Base-by-base conservation (phyloP, 2,113 vertebrate genomes). In the Pteronura brasiliensis region DNA sequence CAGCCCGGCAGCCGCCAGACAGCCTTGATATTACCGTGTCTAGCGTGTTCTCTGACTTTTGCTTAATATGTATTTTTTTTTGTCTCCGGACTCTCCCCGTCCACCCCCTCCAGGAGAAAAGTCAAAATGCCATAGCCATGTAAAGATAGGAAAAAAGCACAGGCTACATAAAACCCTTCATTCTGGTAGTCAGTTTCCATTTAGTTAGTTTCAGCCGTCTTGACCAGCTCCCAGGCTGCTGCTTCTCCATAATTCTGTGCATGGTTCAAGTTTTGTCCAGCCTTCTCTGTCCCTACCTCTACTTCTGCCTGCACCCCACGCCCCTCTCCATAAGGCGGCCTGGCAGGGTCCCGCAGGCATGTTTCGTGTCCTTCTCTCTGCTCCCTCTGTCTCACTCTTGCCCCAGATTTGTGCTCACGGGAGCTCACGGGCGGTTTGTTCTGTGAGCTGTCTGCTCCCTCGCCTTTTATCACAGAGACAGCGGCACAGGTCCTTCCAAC, bases 11-110 rank as follows among this genome's bases (percentile, higher is more conserved):
- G 4, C 14, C 65, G 34, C 76, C 59, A 65, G 29, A 55, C 4
- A 27, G 1, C 23, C 1, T 91, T 34, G 3, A 0, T 0, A 0
- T 13, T 0, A 0, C 21, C 31, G 21, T 18, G 0, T 6, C 20
- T 31, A 36, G 3, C 0, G 23, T 18, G 36, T 8, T 15, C 17
- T 55, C n/a, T 0, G 0, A 7, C 44, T 74, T 63, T 90, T 76
- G 5, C 39, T 96, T 92, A 18, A n/a, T 49, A 63, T 57, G 8
- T 42, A 23, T n/a, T 42, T 83, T n/a, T 83, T n/a, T 61, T 34
- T 23, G 8, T 61, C 25, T 57, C 17, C 81, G 6, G 93, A 44
- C 79, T 69, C 18, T 1, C 0, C 31, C 15, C 6, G 15, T 14
- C 31, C 14, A 25, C 23, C 59, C 21, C 8, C 3, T 0, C 34